phyloP scores from a whole-genome alignment of 2,797 vertebrate genomes.

The Sparus aurata region DNA sequence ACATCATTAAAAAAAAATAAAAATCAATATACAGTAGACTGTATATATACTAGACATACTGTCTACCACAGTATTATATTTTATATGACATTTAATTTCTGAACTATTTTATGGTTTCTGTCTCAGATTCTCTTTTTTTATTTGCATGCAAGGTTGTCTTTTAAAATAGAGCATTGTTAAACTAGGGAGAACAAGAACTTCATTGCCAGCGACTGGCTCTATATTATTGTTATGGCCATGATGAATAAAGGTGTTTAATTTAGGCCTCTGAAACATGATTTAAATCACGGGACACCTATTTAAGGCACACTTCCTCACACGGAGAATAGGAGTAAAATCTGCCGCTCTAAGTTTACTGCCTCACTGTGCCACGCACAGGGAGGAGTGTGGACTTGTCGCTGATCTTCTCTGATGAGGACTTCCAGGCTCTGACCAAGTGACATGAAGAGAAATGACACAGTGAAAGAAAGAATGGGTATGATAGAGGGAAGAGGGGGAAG shows the following conservation, averaged over 20 bases:
- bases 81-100: too few species aligned
- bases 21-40: too few species aligned
- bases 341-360: background rate
- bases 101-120: background rate
- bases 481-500: background rate
- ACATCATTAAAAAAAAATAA: too few species aligned
- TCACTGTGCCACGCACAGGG: background rate
- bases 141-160: background rate
- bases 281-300: background rate
- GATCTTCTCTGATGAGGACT: slow-evolving; percentile 37
- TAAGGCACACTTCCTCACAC: background rate
- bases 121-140: background rate
- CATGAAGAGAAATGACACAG: slow-evolving; percentile 30
- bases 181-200: background rate
- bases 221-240: background rate
- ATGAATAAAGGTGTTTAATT: background rate
- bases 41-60: too few species aligned
- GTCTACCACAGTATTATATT: too few species aligned
- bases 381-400: background rate
- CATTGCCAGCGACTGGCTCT: too few species aligned
- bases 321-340: slow-evolving; percentile 2
- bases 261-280: background rate
- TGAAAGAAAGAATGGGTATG: slow-evolving; percentile 6
- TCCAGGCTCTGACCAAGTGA: slow-evolving; percentile 36
- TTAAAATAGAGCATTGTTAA: background rate